phyloP scores from a whole-genome alignment of 1,140 invertebrate species.

The Atta cephalotes region DNA sequence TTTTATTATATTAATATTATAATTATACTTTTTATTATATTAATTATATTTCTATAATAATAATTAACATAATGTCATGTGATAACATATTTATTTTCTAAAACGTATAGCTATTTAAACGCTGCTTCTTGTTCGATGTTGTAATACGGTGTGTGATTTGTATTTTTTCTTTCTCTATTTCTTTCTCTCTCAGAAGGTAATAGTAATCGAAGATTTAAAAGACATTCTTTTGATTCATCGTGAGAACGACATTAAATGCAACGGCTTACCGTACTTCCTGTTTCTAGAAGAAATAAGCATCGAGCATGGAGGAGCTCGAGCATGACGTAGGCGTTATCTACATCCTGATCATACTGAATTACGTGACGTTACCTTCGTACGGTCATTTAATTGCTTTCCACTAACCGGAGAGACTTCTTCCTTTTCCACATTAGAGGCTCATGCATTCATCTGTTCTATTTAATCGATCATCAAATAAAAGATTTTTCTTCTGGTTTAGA shows the following conservation, averaged over 20 bases:
- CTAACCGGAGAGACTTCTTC: neutral
- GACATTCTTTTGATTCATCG: neutral
- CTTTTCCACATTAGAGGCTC: constrained; percentile 1
- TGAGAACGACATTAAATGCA: constrained; percentile 30
- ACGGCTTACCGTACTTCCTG: constrained; percentile 44
- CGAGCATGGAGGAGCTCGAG: constrained; percentile 21
- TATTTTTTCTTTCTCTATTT: constrained; percentile 1
- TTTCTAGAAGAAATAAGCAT: constrained; percentile 41
- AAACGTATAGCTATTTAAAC: neutral
- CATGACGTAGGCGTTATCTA: constrained; percentile 57
- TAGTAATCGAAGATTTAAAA: constrained; percentile 1
- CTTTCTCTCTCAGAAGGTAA: neutral
- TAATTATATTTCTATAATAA: constrained; percentile 25
- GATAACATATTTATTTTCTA: neutral
- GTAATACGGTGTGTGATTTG: neutral
- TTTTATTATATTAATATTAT: neutral
- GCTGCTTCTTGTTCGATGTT: neutral
- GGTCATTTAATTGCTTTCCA: constrained; percentile 32
- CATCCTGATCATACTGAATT: constrained; percentile 4
- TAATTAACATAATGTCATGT: neutral
- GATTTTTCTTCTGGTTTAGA: neutral
- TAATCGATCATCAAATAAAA: neutral
- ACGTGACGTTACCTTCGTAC: constrained; percentile 6
- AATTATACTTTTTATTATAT: neutral
- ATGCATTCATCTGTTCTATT: neutral